Percentiles rank a stretch among this genome's conserved stretches.
phyloP scores from a whole-genome alignment of 1,140 invertebrate species.

The Spodoptera frugiperda region DNA sequence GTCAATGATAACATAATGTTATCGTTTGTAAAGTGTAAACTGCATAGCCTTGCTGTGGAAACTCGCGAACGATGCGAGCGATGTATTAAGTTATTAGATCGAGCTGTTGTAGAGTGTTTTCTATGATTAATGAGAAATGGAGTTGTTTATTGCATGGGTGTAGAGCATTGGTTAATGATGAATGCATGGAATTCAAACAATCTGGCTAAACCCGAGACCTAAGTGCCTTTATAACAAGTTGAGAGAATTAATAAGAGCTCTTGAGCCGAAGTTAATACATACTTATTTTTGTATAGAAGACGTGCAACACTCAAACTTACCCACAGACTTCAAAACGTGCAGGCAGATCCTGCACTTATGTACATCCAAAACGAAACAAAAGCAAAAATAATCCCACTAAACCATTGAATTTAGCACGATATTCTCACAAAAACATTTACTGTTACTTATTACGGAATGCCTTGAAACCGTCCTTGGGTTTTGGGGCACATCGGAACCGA shows the following conservation, averaged over 20 bases:
- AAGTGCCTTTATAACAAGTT: too few relatives aligned
- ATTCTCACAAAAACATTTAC: slow-evolving; percentile 9
- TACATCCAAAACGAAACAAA: neutral
- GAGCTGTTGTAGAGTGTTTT: too few relatives aligned
- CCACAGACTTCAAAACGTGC: neutral
- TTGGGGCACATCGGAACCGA: neutral
- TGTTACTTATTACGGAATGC: neutral
- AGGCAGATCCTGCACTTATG: neutral
- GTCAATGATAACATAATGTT: slow-evolving; percentile 19
- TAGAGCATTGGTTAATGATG: too few relatives aligned
- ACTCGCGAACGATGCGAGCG: neutral
- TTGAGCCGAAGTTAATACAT: too few relatives aligned
- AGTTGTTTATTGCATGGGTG: too few relatives aligned
- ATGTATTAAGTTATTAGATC: too few relatives aligned
- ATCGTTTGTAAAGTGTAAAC: neutral
- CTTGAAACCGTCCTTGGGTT: slow-evolving; percentile 34
- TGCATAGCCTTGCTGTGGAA: slow-evolving; percentile 4
- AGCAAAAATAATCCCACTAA: slow-evolving; percentile 14
- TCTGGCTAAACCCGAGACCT: too few relatives aligned
- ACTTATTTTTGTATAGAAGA: too few relatives aligned
- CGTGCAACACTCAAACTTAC: neutral
- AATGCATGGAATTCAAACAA: too few relatives aligned
- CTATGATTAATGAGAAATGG: too few relatives aligned
- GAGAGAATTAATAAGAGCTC: too few relatives aligned
- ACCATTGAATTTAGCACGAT: slow-evolving; percentile 10